Base-by-base conservation (phyloP, 2,797 vertebrate genomes). In the Erethizon dorsatum region DNA sequence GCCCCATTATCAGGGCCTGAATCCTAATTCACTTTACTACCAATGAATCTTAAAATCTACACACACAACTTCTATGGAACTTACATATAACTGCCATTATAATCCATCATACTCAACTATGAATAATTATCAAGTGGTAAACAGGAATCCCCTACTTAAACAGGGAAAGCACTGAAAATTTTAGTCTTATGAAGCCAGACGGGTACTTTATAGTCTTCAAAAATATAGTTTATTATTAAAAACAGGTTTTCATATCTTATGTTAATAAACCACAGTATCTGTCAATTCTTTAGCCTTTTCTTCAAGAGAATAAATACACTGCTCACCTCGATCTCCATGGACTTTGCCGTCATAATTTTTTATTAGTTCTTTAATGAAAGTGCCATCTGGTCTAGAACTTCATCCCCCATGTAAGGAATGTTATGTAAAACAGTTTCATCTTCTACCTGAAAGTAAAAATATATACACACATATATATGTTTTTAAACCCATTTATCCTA, bases 321-420 rank as follows among this genome's bases (percentile, higher is more conserved):
- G 31, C 99, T 98, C 98, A 99, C 99, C 99, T 99, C 99, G 98
- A 98, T 99, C 99, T 97, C 99, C 99, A 56, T 99, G 99, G 57
- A 99, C 99, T 98, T 99, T 99, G 88, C 99, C 99, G 95, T 99
- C 99, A 90, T 99, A 99, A 97, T 99, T 99, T 98, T 99, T 99
- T 92, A 99, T 99, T 67, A 99, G 99, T 91, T 99, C 99, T 96
- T 99, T 99, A 95, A 99, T 99, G 98, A 99, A 99, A 45, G 99
- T 99, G 63, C 99, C 99, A 77, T 99, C 99, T 99, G 99, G 98
- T 99, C 99, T 98, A 99, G 98, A 96, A 99, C 99, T 98, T 99
- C 99, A 94, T 99, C 99, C 83, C 99, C 99, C 99, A 99, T 99
- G 95, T 99, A 99, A 0, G 99, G 99, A 98, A 99, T 99, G 98